Percentiles rank a stretch among this genome's conserved stretches.
Conservation (phyloP, 2,888 invertebrate genomes). For the Sipunculus nudus region DNA sequence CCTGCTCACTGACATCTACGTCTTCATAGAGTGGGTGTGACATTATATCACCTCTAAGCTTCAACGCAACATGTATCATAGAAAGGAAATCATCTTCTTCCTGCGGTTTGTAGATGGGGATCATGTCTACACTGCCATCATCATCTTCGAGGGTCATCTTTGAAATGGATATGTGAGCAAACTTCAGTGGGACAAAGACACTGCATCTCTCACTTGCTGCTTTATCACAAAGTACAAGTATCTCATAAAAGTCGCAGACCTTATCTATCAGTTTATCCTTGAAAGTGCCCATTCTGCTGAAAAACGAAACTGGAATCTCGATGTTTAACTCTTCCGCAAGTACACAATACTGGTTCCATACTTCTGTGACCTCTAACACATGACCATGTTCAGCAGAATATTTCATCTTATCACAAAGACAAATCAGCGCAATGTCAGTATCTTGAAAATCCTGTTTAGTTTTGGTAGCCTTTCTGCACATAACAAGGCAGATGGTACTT, state of each 20-base stretch:
- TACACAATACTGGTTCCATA: constrained; percentile 5
- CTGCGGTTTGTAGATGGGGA: background rate
- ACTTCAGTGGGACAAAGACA: background rate
- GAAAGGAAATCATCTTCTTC: constrained; percentile 6
- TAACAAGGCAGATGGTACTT: background rate
- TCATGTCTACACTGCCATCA: background rate
- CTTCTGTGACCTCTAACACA: constrained; percentile 1
- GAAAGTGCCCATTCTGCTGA: constrained; percentile 7
- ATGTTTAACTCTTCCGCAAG: constrained; percentile 6
- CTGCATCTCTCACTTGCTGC: background rate
- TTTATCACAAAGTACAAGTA: background rate
- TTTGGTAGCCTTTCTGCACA: background rate
- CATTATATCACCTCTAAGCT: constrained; percentile 6
- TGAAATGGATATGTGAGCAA: background rate
- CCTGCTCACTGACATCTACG: background rate
- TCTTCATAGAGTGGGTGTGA: background rate
- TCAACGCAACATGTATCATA: constrained; percentile 10
- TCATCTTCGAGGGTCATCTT: background rate
- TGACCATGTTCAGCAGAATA: background rate
- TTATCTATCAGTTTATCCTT: constrained; percentile 1
- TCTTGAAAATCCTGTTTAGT: background rate
- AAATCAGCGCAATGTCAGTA: background rate
- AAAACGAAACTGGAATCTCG: constrained; percentile 3
- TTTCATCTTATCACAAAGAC: background rate
- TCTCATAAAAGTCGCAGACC: background rate